Evolutionary conservation across 2,113 vertebrate species (phyloP).

Genomic region (Phalacrocorax pelagicus): DNA sequence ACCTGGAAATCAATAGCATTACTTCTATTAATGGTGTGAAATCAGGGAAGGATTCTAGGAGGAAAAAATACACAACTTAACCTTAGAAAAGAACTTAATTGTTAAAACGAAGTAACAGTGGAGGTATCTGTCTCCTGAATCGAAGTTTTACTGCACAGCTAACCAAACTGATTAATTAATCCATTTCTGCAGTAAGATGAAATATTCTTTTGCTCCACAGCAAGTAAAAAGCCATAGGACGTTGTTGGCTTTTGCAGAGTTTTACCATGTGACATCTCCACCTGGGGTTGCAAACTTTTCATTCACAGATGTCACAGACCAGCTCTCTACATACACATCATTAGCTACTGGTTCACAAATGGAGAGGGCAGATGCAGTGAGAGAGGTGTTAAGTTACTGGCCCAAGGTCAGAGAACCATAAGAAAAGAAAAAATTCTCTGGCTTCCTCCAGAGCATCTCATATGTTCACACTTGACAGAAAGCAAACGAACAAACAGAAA

Average conservation of each 20-base stretch:
- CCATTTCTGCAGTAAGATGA: neutral
- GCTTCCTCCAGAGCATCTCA: neutral
- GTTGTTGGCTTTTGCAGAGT: neutral
- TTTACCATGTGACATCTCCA: neutral
- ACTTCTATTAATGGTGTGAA: neutral
- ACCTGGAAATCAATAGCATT: neutral
- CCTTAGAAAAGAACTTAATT: neutral
- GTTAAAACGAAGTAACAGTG: accelerated
- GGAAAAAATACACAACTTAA: neutral
- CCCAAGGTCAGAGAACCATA: neutral
- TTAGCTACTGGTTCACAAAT: neutral
- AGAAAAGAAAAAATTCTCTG: neutral
- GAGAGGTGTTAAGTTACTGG: neutral
- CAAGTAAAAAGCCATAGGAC: neutral
- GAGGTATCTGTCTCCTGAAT: neutral
- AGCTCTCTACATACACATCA: neutral
- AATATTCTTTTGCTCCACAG: neutral
- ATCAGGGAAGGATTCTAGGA: neutral
- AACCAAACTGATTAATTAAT: neutral
- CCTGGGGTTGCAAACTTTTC: neutral
- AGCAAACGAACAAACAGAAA: neutral
- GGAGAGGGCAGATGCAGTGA: neutral
- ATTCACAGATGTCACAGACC: neutral
- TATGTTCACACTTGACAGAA: neutral
- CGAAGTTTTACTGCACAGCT: neutral